Percentiles rank a stretch among this genome's conserved stretches.
These are phyloP conservation scores for Harpalus rufipes DNA, from an alignment of 2,888 invertebrate genomes.

Conservation along the genomic window DNA sequence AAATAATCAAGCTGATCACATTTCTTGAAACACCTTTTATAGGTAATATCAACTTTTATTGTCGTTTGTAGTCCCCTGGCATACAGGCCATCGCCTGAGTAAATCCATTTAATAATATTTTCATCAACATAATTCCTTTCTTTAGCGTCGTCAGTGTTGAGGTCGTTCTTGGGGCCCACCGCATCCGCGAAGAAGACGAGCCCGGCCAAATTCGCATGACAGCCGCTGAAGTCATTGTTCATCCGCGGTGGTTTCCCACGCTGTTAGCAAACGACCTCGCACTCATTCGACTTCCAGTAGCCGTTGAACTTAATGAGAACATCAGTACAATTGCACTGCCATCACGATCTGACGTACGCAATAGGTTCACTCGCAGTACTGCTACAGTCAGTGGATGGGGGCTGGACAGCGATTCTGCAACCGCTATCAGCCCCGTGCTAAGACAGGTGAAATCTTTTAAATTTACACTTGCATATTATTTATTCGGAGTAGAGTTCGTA, in stretches of 20 bases:
- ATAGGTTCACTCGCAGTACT: slow-evolving; percentile 73
- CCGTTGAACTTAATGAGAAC: slow-evolving; percentile 74
- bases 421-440: slow-evolving; percentile 76
- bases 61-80: too few species aligned
- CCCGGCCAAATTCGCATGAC: slow-evolving; percentile 67
- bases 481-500: too few species aligned
- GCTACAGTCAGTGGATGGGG: slow-evolving; percentile 79
- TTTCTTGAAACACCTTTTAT: too few species aligned
- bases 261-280: slow-evolving; percentile 76
- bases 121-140: not conserved
- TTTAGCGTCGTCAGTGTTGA: slow-evolving; percentile 72
- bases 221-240: slow-evolving; percentile 71
- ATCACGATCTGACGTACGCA: slow-evolving; percentile 3
- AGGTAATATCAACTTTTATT: too few species aligned
- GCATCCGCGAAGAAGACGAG: slow-evolving; percentile 63
- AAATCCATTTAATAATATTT: too few species aligned
- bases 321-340: slow-evolving; percentile 74
- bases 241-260: slow-evolving; percentile 72
- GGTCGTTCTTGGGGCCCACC: slow-evolving; percentile 70
- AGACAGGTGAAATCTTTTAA: slow-evolving; percentile 69
- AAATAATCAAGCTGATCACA: too few species aligned
- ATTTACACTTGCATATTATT: too few species aligned
- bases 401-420: slow-evolving; percentile 73
- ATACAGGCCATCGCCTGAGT: too few species aligned
- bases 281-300: slow-evolving; percentile 75